phyloP scores from a whole-genome alignment of 2,797 vertebrate species.

The Malacoctenus gilli region DNA sequence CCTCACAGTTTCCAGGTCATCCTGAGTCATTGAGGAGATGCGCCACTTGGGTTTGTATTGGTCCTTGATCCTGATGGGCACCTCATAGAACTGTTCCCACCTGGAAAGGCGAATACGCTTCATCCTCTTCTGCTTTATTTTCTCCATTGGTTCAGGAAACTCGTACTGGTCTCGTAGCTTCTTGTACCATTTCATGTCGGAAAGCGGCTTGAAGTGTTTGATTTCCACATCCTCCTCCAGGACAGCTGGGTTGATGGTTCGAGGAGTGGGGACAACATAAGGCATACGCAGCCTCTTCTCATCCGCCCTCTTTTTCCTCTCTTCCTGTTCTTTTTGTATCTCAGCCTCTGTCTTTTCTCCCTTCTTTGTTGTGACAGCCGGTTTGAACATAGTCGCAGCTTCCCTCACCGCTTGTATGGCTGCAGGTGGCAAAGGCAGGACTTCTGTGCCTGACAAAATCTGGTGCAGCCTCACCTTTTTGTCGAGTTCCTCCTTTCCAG shows the following conservation, averaged over 20 bases:
- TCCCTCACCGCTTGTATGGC: conserved; percentile 94
- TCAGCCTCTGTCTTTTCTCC: conserved; percentile 89
- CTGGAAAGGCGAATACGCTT: conserved; percentile 97
- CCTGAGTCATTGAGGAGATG: conserved; percentile 90
- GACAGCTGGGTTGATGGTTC: conserved; percentile 78
- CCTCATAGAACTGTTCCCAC: conserved; percentile 98
- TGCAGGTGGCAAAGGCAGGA: conserved; percentile 87
- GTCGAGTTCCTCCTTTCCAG: conserved; percentile 87
- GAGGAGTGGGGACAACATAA: conserved; percentile 90
- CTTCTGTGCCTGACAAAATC: conserved; percentile 89
- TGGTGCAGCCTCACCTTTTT: conserved; percentile 94
- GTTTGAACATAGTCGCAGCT: conserved; percentile 93
- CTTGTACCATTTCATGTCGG: conserved; percentile 99
- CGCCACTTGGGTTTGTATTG: conserved; percentile 96
- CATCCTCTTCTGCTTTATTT: conserved; percentile 90
- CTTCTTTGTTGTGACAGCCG: conserved; percentile 91
- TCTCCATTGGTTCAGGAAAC: conserved; percentile 96
- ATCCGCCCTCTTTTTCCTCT: conserved; percentile 87
- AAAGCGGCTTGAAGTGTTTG: conserved; percentile 95
- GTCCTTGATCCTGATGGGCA: conserved; percentile 94
- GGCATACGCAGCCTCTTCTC: conserved; percentile 95
- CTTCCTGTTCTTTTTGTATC: conserved; percentile 87
- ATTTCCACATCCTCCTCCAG: conserved; percentile 93
- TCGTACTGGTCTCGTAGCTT: conserved; percentile 95
- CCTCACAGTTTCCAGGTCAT: conserved; percentile 96